Percentiles rank a stretch among this genome's conserved stretches.
Evolutionary conservation across 1,140 invertebrate genomes (phyloP).

Genomic region (Heterodera schachtii): DNA sequence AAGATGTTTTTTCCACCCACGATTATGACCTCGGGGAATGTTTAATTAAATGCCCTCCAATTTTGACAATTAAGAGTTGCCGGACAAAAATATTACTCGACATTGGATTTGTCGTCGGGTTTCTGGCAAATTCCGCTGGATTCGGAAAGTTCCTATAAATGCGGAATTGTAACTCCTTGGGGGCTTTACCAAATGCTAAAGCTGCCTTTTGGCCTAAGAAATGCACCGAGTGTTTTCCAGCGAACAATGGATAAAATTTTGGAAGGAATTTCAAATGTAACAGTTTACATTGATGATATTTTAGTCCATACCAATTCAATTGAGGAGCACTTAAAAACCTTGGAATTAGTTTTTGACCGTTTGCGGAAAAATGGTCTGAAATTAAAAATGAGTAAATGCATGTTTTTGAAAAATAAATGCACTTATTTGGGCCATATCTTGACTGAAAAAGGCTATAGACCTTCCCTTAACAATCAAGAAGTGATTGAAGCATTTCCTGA

Average conservation of each 20-base stretch:
- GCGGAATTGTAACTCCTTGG: no score
- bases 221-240: background rate
- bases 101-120: slow-evolving; percentile 5
- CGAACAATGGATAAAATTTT: slow-evolving; percentile 20
- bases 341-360: slow-evolving; percentile 2
- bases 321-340: background rate
- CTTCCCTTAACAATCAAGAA: background rate
- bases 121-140: slow-evolving; percentile 20
- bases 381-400: background rate
- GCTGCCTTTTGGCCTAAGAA: no score
- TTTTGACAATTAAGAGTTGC: slow-evolving; percentile 10
- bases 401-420: no score
- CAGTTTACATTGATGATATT: slow-evolving; percentile 20
- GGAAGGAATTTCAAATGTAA: slow-evolving; percentile 3
- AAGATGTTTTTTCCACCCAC: background rate
- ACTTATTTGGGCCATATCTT: no score
- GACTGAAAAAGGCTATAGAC: background rate
- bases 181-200: no score
- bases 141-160: background rate
- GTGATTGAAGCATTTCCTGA: background rate
- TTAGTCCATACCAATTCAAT: slow-evolving; percentile 9
- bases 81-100: slow-evolving; percentile 1
- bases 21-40: slow-evolving; percentile 9
- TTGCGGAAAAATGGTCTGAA: slow-evolving; percentile 3
- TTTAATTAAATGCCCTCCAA: background rate